Conservation (phyloP, 2,888 invertebrate genomes). For the Xanthostigma xanthostigma region DNA sequence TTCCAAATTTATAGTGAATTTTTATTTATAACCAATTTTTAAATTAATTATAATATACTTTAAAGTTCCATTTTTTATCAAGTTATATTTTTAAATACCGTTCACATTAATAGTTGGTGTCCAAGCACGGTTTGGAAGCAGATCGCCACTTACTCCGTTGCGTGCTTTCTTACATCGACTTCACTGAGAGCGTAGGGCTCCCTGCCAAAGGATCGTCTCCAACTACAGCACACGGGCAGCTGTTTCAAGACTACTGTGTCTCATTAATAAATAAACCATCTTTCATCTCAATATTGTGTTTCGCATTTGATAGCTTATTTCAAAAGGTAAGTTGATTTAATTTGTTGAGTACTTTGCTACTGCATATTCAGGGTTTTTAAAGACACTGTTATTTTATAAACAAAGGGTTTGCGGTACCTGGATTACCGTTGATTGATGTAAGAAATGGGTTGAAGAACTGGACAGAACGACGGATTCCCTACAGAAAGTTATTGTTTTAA, state of each 20-base stretch:
- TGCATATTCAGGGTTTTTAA: too few species aligned
- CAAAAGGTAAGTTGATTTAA: constrained; percentile 44
- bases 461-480: too few species aligned
- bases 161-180: constrained; percentile 79
- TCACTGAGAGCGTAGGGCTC: constrained; percentile 44
- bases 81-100: not conserved
- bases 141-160: constrained; percentile 93
- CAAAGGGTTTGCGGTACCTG: too few species aligned
- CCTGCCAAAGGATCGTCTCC: constrained; percentile 39
- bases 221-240: constrained; percentile 46
- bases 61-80: not conserved
- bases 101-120: constrained; percentile 55
- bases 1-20: not conserved
- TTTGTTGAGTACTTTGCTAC: too few species aligned
- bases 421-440: too few species aligned
- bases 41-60: not conserved
- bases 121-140: constrained; percentile 88
- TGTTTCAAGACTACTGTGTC: constrained; percentile 63
- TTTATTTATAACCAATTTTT: not conserved
- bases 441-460: too few species aligned
- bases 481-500: too few species aligned
- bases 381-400: too few species aligned
- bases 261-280: constrained; percentile 72
- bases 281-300: constrained; percentile 75
- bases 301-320: constrained; percentile 61